Evolutionary conservation across 2,888 invertebrate species (phyloP).

Genomic region (Spisula solida): DNA sequence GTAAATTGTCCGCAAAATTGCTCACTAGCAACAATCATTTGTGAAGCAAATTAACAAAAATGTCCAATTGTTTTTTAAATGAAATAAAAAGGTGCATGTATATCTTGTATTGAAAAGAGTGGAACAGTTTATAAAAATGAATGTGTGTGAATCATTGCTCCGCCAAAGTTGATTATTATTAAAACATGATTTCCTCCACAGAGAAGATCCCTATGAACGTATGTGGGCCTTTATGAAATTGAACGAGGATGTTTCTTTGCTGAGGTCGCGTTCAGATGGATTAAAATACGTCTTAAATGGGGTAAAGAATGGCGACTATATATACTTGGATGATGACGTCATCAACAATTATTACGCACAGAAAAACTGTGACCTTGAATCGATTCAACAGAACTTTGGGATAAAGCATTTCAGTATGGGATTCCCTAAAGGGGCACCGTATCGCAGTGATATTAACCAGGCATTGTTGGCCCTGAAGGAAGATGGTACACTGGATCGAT

Average conservation of each 20-base stretch:
- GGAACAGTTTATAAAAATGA: no score
- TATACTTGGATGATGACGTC: constrained; percentile 79
- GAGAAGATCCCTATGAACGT: constrained; percentile 80
- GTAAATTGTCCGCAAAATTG: no score
- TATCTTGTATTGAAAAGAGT: no score
- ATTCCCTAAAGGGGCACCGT: constrained; percentile 83
- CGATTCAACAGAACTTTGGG: constrained; percentile 81
- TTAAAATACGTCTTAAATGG: constrained; percentile 71
- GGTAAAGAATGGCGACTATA: constrained; percentile 60
- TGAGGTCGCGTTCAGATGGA: constrained; percentile 68
- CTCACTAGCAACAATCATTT: no score
- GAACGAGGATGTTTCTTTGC: constrained; percentile 72
- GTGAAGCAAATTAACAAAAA: no score
- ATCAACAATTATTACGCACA: constrained; percentile 81
- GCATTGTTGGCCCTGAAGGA: constrained; percentile 81
- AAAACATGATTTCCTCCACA: background rate
- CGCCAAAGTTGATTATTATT: no score
- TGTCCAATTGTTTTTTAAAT: no score
- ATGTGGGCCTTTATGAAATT: constrained; percentile 83
- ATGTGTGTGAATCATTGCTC: no score
- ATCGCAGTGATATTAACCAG: constrained; percentile 80
- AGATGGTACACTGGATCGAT: constrained; percentile 75
- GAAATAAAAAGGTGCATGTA: no score
- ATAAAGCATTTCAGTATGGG: constrained; percentile 82
- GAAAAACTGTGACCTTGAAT: constrained; percentile 80